Conservation (phyloP, 1,140 invertebrate species). For the Physella acuta region DNA sequence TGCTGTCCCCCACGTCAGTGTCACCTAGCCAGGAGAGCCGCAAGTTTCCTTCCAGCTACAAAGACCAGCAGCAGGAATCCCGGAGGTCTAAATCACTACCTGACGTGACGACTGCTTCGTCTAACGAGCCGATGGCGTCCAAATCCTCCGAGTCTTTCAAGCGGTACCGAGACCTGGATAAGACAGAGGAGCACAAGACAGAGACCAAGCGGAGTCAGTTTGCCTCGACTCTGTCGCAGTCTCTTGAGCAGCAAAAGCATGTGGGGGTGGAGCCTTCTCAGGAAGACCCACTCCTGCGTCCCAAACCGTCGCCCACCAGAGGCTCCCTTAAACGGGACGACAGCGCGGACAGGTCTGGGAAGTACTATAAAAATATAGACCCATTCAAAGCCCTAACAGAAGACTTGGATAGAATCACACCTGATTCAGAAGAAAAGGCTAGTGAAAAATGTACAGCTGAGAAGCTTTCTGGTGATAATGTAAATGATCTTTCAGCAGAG, state of each 20-base stretch:
- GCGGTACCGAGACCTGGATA: neutral
- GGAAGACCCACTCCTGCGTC: neutral
- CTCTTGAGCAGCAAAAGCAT: neutral
- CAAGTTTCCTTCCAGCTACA: neutral
- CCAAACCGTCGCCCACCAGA: too few relatives aligned
- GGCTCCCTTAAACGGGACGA: neutral
- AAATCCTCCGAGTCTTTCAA: constrained; percentile 12
- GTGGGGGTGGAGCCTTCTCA: neutral
- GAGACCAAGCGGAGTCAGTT: constrained; percentile 2
- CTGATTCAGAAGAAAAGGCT: neutral
- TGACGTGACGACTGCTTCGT: neutral
- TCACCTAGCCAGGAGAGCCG: constrained; percentile 17
- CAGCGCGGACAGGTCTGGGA: constrained; percentile 23
- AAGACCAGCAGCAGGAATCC: neutral
- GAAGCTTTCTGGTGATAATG: too few relatives aligned
- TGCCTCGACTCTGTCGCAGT: neutral
- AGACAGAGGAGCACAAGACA: neutral
- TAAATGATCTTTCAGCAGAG: neutral
- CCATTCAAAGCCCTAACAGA: constrained; percentile 15
- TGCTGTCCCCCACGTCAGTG: constrained; percentile 33
- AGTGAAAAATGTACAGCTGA: neutral
- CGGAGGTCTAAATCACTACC: constrained; percentile 5
- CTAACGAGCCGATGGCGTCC: neutral
- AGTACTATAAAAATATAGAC: constrained; percentile 25
- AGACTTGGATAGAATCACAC: neutral